These are phyloP conservation scores for Phytoseiulus persimilis DNA, from an alignment of 2,888 invertebrate species.

Conservation along the genomic window DNA sequence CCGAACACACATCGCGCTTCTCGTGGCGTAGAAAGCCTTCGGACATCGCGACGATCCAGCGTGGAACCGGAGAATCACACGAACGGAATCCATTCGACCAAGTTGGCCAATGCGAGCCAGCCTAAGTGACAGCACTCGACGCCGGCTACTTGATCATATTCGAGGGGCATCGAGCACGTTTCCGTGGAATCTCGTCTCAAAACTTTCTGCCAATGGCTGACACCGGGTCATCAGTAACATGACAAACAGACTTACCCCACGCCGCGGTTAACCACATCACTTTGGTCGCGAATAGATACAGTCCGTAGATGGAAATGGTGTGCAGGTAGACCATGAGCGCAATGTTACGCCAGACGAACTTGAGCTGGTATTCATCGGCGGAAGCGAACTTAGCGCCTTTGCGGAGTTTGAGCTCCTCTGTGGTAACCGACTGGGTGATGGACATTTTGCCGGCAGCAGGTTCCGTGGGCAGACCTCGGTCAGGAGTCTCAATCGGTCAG, in stretches of 20 bases:
- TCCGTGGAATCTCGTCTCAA: no score
- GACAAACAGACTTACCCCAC: constrained; percentile 31
- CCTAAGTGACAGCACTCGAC: no score
- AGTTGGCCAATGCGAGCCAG: no score
- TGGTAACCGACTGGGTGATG: constrained; percentile 22
- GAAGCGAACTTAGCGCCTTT: constrained; percentile 24
- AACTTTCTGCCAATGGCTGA: neutral
- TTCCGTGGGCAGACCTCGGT: neutral
- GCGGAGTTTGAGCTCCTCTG: constrained; percentile 17
- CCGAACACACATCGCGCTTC: neutral
- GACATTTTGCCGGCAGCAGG: neutral
- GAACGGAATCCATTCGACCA: neutral
- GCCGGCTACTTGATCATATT: no score
- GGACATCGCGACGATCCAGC: neutral
- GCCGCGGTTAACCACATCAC: constrained; percentile 40
- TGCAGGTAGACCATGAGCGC: constrained; percentile 38
- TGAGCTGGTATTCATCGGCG: constrained; percentile 20
- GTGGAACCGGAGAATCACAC: neutral
- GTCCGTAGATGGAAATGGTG: constrained; percentile 40
- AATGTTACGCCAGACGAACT: constrained; percentile 40
- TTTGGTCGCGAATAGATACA: constrained; percentile 28
- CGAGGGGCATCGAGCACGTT: no score
- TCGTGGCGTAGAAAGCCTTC: neutral
- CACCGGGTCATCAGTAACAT: neutral
- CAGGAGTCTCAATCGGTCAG: neutral